Percentiles rank a stretch among this genome's conserved stretches.
These are phyloP conservation scores for Erythrolamprus reginae DNA, from an alignment of 2,113 vertebrate genomes.

Conservation along the genomic window DNA sequence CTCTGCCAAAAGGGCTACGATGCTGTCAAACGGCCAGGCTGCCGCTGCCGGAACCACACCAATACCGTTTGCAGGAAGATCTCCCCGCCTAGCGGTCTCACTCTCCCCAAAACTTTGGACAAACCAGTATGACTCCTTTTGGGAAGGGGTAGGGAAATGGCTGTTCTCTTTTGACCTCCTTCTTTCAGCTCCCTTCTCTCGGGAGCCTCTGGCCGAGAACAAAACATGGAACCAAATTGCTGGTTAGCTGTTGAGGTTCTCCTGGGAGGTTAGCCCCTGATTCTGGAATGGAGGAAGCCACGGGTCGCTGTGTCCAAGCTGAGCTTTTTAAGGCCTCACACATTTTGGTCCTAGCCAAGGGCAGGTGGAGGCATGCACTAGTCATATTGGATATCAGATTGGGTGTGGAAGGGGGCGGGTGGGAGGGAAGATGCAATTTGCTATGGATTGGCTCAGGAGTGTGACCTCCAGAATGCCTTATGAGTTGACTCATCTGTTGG, in stretches of 20 bases:
- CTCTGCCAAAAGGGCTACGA: slow-evolving; percentile 89
- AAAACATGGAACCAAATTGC: not conserved
- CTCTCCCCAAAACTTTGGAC: slow-evolving; percentile 86
- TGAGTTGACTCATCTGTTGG: slow-evolving; percentile 27
- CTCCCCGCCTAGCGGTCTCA: slow-evolving; percentile 75
- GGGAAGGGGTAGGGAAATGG: slow-evolving; percentile 26
- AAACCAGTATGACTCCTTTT: slow-evolving; percentile 87
- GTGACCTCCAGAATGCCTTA: slow-evolving; percentile 25
- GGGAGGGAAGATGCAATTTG: not conserved
- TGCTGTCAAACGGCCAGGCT: slow-evolving; percentile 85
- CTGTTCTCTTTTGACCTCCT: slow-evolving; percentile 1
- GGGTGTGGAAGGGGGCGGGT: not conserved
- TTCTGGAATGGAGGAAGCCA: not conserved
- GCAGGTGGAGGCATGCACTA: slow-evolving; percentile 11
- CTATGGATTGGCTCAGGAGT: not conserved
- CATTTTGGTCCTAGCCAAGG: not conserved
- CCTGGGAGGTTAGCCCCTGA: not conserved
- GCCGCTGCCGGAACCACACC: slow-evolving; percentile 91
- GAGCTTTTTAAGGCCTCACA: slow-evolving; percentile 31
- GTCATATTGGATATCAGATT: not conserved
- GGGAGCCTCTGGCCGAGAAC: not conserved
- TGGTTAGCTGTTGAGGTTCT: slow-evolving; percentile 5
- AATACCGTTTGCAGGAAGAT: slow-evolving; percentile 96
- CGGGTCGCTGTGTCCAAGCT: slow-evolving; percentile 3
- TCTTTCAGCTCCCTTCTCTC: slow-evolving; percentile 7